Conservation (phyloP, 92 coral and sea anemone genomes). For the Nematostella vectensis region DNA sequence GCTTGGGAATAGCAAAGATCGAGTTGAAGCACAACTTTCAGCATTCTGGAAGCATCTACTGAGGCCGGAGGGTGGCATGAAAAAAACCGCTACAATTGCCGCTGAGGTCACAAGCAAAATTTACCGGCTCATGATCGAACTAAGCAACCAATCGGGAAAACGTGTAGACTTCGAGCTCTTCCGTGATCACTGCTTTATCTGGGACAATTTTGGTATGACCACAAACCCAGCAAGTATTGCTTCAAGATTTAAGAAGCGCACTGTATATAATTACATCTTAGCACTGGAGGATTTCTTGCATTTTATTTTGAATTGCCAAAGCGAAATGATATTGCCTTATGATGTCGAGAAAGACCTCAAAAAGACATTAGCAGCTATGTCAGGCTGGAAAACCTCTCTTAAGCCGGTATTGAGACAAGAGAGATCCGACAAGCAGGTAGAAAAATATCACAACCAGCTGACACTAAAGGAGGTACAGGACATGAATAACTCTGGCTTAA, state of each 20-base stretch:
- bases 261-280: slow-evolving; percentile 2
- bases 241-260: slow-evolving; percentile 8
- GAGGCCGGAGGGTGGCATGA: slow-evolving; percentile 9
- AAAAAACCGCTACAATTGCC: neutral
- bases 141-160: neutral
- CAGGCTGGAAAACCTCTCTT: slow-evolving; percentile 12
- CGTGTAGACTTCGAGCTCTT: neutral
- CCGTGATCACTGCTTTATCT: neutral
- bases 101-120: neutral
- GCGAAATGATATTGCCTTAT: no score
- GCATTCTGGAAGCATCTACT: neutral
- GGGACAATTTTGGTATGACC: slow-evolving; percentile 11
- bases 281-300: slow-evolving; percentile 11
- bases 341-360: neutral
- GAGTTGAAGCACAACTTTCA: neutral
- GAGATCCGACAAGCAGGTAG: slow-evolving; percentile 1
- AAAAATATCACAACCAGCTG: slow-evolving; percentile 1
- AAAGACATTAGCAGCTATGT: neutral
- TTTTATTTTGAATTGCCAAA: neutral
- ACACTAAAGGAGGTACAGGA: neutral
- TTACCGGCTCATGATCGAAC: neutral
- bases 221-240: neutral
- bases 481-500: slow-evolving; percentile 3
- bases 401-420: slow-evolving; percentile 10
- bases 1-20: neutral